Conservation (phyloP, 2,888 invertebrate genomes). For the Parascotia fuliginaria region DNA sequence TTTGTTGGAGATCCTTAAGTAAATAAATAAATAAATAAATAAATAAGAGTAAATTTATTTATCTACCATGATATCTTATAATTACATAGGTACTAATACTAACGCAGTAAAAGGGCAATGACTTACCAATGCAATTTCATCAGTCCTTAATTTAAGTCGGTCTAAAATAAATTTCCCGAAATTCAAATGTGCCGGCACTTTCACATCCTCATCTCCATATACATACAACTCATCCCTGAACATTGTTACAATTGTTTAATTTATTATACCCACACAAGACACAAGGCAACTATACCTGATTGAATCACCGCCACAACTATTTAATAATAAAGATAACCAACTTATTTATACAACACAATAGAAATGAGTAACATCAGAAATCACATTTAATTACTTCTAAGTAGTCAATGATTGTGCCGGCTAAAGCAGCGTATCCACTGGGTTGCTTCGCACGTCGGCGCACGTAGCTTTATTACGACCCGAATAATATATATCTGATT, state of each 20-base stretch:
- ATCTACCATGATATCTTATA: too few relatives aligned
- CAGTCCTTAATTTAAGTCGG: conserved; percentile 42
- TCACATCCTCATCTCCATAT: conserved; percentile 56
- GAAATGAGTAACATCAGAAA: background rate
- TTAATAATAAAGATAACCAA: background rate
- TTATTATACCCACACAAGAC: background rate
- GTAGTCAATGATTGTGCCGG: conserved; percentile 1
- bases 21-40: too few relatives aligned
- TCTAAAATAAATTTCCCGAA: conserved; percentile 70
- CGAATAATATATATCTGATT: background rate
- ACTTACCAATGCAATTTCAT: conserved; percentile 66
- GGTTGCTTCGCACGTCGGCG: background rate
- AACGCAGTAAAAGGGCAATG: background rate
- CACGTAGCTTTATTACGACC: background rate
- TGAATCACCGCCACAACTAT: background rate
- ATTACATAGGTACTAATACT: too few relatives aligned
- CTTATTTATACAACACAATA: background rate
- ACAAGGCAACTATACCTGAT: background rate
- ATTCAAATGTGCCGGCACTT: conserved; percentile 69
- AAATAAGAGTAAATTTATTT: too few relatives aligned
- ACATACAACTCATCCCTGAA: conserved; percentile 51
- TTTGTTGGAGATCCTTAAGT: too few relatives aligned
- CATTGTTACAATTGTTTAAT: conserved; percentile 43
- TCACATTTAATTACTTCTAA: background rate
- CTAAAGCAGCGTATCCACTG: conserved; percentile 3